phyloP scores from a whole-genome alignment of 1,140 invertebrate species.

The Metopolophium dirhodum region DNA sequence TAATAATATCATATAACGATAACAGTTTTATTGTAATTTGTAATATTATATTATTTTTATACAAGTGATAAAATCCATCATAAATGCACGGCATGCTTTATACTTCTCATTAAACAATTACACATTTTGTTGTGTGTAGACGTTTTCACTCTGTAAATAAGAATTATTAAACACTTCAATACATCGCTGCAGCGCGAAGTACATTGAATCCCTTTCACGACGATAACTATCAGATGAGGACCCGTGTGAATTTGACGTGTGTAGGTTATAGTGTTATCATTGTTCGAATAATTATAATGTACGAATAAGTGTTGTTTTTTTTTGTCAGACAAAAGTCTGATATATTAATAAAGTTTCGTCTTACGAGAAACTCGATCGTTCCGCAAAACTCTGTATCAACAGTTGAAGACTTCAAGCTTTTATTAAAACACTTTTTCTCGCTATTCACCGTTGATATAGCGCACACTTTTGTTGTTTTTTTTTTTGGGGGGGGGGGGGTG shows the following conservation, averaged over 20 bases:
- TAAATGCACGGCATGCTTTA: background rate
- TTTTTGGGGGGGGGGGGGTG: background rate
- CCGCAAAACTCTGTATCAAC: background rate
- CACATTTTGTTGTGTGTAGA: background rate
- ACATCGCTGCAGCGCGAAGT: background rate
- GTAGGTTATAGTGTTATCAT: background rate
- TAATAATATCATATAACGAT: background rate
- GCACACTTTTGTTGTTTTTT: background rate
- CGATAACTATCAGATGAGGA: background rate
- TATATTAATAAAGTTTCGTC: background rate
- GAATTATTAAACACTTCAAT: background rate
- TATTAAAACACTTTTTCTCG: too few species aligned
- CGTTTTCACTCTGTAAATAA: background rate
- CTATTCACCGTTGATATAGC: background rate
- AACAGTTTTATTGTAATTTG: background rate
- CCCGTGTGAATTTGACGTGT: background rate
- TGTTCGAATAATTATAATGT: background rate
- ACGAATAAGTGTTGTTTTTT: background rate
- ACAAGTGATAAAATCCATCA: background rate
- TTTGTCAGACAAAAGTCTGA: background rate
- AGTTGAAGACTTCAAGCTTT: background rate
- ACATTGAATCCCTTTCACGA: background rate
- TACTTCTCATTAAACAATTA: background rate
- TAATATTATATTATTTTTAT: conserved; percentile 1
- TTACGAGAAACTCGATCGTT: background rate